A percentile compares a stretch with the other conserved stretches of the same genome.
Evolutionary conservation across 2,113 vertebrate genomes (phyloP).

Genomic region (Rhinopomastus cyanomelas): DNA sequence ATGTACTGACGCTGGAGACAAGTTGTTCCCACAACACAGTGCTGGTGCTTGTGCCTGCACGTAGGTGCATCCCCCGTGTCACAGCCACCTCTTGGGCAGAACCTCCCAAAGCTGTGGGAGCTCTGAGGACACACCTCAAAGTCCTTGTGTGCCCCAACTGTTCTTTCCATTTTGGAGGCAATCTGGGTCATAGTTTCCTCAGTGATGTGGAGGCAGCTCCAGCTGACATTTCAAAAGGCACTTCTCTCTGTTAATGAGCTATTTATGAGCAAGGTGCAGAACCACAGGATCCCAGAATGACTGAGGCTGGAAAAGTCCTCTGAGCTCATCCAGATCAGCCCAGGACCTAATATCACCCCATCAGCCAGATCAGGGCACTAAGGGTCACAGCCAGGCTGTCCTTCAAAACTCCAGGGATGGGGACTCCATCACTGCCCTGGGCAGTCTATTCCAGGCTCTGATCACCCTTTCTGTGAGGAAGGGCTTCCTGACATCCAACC

Average conservation of each 20-base stretch:
- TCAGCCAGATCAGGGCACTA: too few species aligned
- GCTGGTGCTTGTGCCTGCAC: background rate
- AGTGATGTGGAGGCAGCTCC: background rate
- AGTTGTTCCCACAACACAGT: background rate
- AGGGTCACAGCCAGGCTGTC: too few species aligned
- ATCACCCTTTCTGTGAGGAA: too few species aligned
- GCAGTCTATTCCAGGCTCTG: too few species aligned
- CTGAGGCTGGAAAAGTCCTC: too few species aligned
- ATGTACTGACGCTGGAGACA: background rate
- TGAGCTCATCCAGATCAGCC: too few species aligned
- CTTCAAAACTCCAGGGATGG: too few species aligned
- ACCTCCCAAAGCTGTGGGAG: background rate
- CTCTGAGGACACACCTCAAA: background rate
- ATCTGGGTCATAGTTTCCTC: background rate
- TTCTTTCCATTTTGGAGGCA: background rate
- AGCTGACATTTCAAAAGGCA: background rate
- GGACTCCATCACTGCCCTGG: too few species aligned
- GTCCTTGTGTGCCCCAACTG: background rate
- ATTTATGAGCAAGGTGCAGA: background rate
- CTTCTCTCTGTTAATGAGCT: background rate
- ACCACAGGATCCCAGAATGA: too few species aligned
- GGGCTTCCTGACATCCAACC: too few species aligned
- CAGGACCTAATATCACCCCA: too few species aligned
- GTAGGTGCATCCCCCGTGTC: rapidly evolving
- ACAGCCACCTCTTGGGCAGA: background rate